These are phyloP conservation scores for Palloptera scutellata DNA, from an alignment of 2,888 invertebrate species.

Conservation along the genomic window DNA sequence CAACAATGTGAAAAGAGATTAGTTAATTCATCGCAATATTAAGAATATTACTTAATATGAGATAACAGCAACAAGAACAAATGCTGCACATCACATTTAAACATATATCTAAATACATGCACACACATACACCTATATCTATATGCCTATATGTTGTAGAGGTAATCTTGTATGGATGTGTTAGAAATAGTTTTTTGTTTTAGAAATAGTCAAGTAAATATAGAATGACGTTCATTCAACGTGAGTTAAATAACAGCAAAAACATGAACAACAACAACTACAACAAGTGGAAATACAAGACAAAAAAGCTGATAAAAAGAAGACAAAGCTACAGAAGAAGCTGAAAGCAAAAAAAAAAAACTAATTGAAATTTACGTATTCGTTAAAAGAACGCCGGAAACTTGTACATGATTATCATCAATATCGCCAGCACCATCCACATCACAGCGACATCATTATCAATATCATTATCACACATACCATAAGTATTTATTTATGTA, in stretches of 20 bases:
- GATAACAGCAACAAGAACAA: neutral
- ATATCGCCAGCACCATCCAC: neutral
- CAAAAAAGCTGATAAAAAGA: neutral
- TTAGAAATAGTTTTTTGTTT: neutral
- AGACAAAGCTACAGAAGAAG: neutral
- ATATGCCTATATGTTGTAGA: no score
- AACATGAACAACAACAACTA: neutral
- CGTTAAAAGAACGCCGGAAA: neutral
- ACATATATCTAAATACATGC: no score
- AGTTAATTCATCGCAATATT: slow-evolving; percentile 12
- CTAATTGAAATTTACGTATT: slow-evolving; percentile 15
- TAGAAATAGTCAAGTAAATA: slow-evolving; percentile 8
- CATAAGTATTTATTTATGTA: no score
- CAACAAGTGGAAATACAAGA: no score
- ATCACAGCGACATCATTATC: neutral
- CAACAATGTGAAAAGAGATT: neutral
- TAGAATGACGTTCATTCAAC: slow-evolving; percentile 6
- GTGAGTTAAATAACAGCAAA: no score
- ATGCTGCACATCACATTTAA: neutral
- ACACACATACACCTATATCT: no score
- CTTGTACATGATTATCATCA: neutral
- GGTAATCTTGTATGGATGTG: no score
- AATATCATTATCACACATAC: neutral
- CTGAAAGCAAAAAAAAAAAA: neutral
- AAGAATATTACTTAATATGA: slow-evolving; percentile 16